Conservation (phyloP, 2,888 invertebrate genomes). For the Hirtodrosophila histrioides region DNA sequence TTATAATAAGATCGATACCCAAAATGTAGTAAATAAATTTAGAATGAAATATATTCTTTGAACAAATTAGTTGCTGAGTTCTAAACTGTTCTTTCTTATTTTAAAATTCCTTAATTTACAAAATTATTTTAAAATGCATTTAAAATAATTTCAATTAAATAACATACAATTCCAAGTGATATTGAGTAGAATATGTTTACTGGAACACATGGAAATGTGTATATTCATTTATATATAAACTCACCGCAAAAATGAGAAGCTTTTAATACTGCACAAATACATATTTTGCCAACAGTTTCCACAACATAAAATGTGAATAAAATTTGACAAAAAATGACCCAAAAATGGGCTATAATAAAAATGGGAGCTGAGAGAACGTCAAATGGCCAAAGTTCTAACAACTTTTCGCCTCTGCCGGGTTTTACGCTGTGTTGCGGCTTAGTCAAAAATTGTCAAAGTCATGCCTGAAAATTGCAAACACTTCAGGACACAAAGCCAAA, state of each 20-base stretch:
- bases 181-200: not conserved
- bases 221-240: slow-evolving; percentile 11
- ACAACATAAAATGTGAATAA: slow-evolving; percentile 24
- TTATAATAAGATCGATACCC: too few relatives aligned
- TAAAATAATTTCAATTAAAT: not conserved
- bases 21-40: too few relatives aligned
- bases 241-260: slow-evolving; percentile 38
- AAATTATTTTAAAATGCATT: not conserved
- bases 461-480: slow-evolving; percentile 65
- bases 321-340: slow-evolving; percentile 12
- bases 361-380: slow-evolving; percentile 44
- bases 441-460: slow-evolving; percentile 61
- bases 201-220: slow-evolving; percentile 10
- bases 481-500: slow-evolving; percentile 48
- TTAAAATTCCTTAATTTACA: too few relatives aligned
- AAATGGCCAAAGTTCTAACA: slow-evolving; percentile 60
- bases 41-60: too few relatives aligned
- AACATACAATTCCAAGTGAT: not conserved
- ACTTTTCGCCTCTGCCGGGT: slow-evolving; percentile 37
- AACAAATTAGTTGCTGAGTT: too few relatives aligned
- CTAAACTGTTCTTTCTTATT: too few relatives aligned
- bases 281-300: slow-evolving; percentile 48
- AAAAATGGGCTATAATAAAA: slow-evolving; percentile 44
- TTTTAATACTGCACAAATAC: slow-evolving; percentile 44
- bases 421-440: slow-evolving; percentile 32